These are phyloP conservation scores for Brachyhypopomus gauderio DNA, from an alignment of 2,113 vertebrate genomes.

Conservation along the genomic window DNA sequence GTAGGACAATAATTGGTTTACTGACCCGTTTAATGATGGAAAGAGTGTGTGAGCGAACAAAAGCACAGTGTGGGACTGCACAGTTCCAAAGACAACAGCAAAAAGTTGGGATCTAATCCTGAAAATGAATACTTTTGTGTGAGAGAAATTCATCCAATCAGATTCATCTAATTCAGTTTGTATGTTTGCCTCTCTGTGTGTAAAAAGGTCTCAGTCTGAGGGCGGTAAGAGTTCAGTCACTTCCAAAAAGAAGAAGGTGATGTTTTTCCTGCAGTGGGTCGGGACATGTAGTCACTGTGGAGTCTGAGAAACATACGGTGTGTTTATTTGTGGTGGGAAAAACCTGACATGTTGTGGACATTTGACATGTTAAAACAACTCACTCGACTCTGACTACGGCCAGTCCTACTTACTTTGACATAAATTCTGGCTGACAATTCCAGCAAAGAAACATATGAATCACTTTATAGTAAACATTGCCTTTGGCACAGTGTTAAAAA, in stretches of 20 bases:
- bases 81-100: not conserved
- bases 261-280: constrained; percentile 33
- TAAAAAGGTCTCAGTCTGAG: constrained; percentile 13
- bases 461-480: constrained; percentile 49
- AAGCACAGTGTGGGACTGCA: not conserved
- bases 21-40: constrained; percentile 30
- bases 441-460: constrained; percentile 51
- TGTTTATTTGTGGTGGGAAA: constrained; percentile 53
- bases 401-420: constrained; percentile 34
- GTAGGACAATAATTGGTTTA: constrained; percentile 26
- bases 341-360: constrained; percentile 44
- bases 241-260: constrained; percentile 31
- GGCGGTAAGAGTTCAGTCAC: constrained; percentile 43
- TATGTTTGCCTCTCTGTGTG: not conserved
- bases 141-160: not conserved
- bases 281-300: constrained; percentile 13
- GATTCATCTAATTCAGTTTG: not conserved
- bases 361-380: constrained; percentile 46
- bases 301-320: constrained; percentile 9
- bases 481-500: constrained; percentile 18
- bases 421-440: constrained; percentile 42
- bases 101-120: not conserved
- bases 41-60: not conserved
- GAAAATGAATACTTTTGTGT: not conserved
- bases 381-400: constrained; percentile 36